Evolutionary conservation across 2,113 vertebrate species (phyloP).

Genomic region (Vombatus ursinus): DNA sequence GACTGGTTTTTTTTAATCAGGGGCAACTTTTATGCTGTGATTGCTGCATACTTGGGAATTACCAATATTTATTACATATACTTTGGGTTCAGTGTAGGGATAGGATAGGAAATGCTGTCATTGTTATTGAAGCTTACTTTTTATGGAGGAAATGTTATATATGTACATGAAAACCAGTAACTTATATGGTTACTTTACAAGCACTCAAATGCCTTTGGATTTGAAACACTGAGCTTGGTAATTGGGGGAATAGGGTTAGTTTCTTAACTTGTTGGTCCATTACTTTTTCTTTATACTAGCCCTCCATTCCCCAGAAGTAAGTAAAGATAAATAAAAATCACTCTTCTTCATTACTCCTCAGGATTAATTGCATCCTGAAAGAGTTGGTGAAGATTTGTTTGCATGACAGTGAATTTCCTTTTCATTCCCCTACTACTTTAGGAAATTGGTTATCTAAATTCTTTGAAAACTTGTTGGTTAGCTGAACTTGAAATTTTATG

Average conservation of each 20-base stretch:
- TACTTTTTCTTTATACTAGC: not conserved
- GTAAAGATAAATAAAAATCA: not conserved
- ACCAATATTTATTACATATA: not conserved
- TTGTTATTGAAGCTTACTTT: not conserved
- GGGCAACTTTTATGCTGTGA: not conserved
- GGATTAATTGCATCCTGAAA: not conserved
- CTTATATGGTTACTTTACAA: not conserved
- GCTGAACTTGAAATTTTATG: slow-evolving; percentile 5
- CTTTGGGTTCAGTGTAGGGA: not conserved
- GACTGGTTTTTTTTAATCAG: not conserved
- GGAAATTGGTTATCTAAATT: not conserved
- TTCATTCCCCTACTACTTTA: not conserved
- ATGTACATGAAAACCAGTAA: not conserved
- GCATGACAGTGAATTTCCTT: not conserved
- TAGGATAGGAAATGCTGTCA: not conserved
- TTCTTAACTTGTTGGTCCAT: not conserved
- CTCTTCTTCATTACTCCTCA: not conserved
- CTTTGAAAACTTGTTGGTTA: not conserved
- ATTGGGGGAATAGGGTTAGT: not conserved
- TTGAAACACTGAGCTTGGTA: not conserved
- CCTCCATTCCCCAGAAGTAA: not conserved
- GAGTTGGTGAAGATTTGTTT: not conserved
- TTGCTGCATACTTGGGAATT: not conserved
- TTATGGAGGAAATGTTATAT: not conserved
- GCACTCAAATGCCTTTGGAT: not conserved